Percentiles rank a stretch among this genome's conserved stretches.
Evolutionary conservation across 2,888 invertebrate genomes (phyloP).

Genomic region (Drosophila paranaensis): DNA sequence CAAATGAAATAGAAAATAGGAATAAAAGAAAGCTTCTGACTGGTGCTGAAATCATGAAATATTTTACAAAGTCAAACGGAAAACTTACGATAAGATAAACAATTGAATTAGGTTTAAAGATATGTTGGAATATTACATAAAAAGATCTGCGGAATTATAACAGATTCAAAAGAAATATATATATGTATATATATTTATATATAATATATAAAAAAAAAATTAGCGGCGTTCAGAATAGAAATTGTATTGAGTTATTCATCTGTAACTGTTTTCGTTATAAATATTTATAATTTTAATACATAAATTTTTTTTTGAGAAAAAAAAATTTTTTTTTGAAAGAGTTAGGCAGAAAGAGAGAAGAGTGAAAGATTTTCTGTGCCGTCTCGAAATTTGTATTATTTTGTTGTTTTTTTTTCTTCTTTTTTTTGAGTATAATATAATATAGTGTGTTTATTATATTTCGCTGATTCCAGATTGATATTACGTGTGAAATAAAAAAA

Average conservation of each 20-base stretch:
- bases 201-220: conserved; percentile 30
- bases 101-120: conserved; percentile 39
- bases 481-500: conserved; percentile 20
- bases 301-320: conserved; percentile 33
- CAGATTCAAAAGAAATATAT: conserved; percentile 37
- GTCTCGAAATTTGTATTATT: conserved; percentile 43
- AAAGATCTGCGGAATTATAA: conserved; percentile 55
- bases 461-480: conserved; percentile 45
- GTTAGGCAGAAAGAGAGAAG: conserved; percentile 64
- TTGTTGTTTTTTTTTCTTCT: conserved; percentile 23
- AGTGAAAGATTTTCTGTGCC: conserved; percentile 71
- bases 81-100: neutral
- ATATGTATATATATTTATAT: conserved; percentile 24
- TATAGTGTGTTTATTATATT: conserved; percentile 26
- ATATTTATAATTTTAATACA: conserved; percentile 16
- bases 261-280: conserved; percentile 54
- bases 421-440: conserved; percentile 37
- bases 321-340: conserved; percentile 46
- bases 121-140: conserved; percentile 57
- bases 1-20: conserved; percentile 22
- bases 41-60: conserved; percentile 69
- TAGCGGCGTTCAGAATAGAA: conserved; percentile 71
- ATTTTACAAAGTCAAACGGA: conserved; percentile 53
- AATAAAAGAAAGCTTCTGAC: conserved; percentile 48
- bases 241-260: conserved; percentile 46